Base-by-base conservation (phyloP, 2,113 vertebrate species). In the Macrotus californicus region DNA sequence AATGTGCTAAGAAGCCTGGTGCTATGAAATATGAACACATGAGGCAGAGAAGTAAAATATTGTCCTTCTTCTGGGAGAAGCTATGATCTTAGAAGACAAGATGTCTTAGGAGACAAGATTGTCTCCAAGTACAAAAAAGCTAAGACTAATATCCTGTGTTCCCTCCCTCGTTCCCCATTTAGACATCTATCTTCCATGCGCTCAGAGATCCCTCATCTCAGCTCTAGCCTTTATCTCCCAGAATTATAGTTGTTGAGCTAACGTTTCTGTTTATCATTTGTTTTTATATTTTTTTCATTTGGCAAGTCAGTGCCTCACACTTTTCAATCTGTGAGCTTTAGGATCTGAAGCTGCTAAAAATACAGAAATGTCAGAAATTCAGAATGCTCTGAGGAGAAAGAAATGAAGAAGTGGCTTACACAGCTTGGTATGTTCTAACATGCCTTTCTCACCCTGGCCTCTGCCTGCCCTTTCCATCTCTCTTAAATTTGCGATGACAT, bases 401-500 rank as follows among this genome's bases (percentile, higher is more conserved):
- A 77, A 61, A 82, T 67, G 64, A 80, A 89, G 73, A 59, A 90
- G 61, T 7, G 13, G 41, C 18, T n/a, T 64, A 22, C 1, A 12
- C 8, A 61, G 22, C 34, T 50, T 24, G 31, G 22, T 66, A 2
- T 0, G 0, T 72, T 54, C 54, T 80, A 73, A 39, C 12, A 59
- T 0, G 3, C 14, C 5, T 12, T 24, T 59, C 31, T 54, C n/a
- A 43, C 18, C 34, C 41, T 88, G 73, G 22, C 39, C 72, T 96
- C 36, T 72, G 39, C 24, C 26, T 88, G 52, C 21, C 70, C 73
- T 93, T 76, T 79, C 26, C 36, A 81, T 85, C 41, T 61, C 54
- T 85, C 39, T 96, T 89, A 93, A 88, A 86, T 89, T 89, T 94
- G 26, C 26, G 15, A 59, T 95, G 92, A 86, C 48, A 93, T 93